Percentiles rank a stretch among this genome's conserved stretches.
phyloP scores from a whole-genome alignment of 2,797 vertebrate species.

The Liasis olivaceus region DNA sequence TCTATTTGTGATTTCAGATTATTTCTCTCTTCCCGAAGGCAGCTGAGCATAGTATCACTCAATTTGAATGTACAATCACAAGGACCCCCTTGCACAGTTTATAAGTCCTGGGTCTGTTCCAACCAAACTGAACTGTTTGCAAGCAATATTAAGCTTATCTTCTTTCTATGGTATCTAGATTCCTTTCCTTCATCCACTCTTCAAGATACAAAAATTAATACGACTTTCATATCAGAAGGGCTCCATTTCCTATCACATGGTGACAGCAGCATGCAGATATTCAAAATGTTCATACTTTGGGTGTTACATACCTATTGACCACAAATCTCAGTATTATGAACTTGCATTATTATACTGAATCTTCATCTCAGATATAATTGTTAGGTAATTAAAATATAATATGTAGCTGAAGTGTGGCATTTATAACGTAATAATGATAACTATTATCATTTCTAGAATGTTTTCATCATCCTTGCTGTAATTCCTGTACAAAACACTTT shows the following conservation, averaged over 20 bases:
- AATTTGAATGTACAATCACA: neutral
- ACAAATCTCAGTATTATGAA: neutral
- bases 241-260: neutral
- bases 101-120: neutral
- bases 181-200: neutral
- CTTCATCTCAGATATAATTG: neutral
- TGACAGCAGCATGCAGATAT: neutral
- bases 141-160: neutral
- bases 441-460: neutral
- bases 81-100: neutral
- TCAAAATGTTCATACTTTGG: neutral
- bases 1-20: neutral
- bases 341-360: neutral
- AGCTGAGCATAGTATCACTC: neutral
- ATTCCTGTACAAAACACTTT: neutral
- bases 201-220: neutral
- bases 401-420: neutral
- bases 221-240: constrained; percentile 6
- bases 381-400: neutral
- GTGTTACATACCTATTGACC: neutral
- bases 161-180: neutral
- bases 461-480: neutral
- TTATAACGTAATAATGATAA: neutral
- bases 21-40: neutral
- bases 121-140: neutral